phyloP scores from a whole-genome alignment of 2,797 vertebrate species.

The Liasis olivaceus region DNA sequence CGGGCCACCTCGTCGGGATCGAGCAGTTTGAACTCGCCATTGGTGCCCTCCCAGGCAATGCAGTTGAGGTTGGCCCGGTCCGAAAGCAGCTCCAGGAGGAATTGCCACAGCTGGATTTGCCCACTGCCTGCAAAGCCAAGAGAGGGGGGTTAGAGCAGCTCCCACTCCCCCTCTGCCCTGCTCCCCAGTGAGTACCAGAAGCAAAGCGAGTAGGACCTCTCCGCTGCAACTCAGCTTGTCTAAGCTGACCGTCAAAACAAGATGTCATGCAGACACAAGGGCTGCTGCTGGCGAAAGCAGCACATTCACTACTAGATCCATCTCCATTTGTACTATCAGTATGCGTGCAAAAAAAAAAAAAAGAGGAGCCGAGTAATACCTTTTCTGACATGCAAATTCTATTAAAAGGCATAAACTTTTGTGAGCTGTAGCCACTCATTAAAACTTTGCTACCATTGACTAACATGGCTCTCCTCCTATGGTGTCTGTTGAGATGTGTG shows the following conservation, averaged over 20 bases:
- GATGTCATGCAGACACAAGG: neutral
- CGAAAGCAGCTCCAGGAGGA: constrained; percentile 92
- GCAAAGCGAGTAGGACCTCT: neutral
- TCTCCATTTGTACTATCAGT: neutral
- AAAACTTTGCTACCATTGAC: neutral
- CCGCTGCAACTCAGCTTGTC: neutral
- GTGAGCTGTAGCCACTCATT: neutral
- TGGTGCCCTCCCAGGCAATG: constrained; percentile 97
- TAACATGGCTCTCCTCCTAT: neutral
- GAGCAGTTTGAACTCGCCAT: constrained; percentile 96
- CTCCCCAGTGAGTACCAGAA: neutral
- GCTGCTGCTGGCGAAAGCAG: neutral
- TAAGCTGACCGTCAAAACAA: neutral
- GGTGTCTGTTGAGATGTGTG: neutral
- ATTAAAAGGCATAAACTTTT: neutral
- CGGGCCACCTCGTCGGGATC: constrained; percentile 96
- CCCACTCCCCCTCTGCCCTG: neutral
- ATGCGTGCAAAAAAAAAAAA: neutral
- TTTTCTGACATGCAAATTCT: neutral
- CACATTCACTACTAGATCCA: neutral
- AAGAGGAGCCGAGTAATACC: neutral
- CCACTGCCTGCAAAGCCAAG: constrained; percentile 84
- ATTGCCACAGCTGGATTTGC: constrained; percentile 98
- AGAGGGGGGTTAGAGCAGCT: neutral
- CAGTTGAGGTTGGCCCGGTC: constrained; percentile 92